phyloP scores from a whole-genome alignment of 2,888 invertebrate genomes.

The Seira ritae region DNA sequence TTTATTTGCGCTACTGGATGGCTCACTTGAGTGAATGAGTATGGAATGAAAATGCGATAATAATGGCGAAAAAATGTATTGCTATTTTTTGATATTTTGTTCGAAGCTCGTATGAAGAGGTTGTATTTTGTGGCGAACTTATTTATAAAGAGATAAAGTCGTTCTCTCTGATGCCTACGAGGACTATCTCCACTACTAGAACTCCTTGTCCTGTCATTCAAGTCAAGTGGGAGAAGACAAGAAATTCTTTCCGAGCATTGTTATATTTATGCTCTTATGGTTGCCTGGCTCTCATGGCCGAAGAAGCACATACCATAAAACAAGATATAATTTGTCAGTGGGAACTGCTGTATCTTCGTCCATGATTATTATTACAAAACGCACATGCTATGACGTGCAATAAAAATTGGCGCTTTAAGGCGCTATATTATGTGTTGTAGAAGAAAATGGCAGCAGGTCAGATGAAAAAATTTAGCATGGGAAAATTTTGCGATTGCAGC shows the following conservation, averaged over 20 bases:
- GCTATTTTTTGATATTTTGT: conserved; percentile 22
- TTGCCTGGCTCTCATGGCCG: too few species aligned
- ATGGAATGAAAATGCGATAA: conserved; percentile 39
- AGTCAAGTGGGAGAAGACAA: conserved; percentile 30
- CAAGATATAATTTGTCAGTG: too few species aligned
- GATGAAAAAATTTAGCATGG: background rate
- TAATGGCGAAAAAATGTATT: conserved; percentile 41
- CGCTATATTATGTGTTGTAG: background rate
- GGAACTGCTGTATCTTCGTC: background rate
- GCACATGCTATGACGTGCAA: background rate
- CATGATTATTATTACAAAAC: conserved; percentile 11
- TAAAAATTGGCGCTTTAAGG: background rate
- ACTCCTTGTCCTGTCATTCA: conserved; percentile 34
- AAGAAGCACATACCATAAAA: too few species aligned
- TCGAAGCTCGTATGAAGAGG: background rate
- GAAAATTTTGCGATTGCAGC: background rate
- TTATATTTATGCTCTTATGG: background rate
- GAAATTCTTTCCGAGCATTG: background rate
- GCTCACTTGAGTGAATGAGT: conserved; percentile 34
- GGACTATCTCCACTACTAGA: background rate
- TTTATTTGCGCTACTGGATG: background rate
- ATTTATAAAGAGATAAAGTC: background rate
- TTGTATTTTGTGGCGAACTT: background rate
- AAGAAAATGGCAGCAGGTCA: background rate
- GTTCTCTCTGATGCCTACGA: background rate